Conservation (phyloP, 2,113 vertebrate species). For the Tangachromis dhanisi region DNA sequence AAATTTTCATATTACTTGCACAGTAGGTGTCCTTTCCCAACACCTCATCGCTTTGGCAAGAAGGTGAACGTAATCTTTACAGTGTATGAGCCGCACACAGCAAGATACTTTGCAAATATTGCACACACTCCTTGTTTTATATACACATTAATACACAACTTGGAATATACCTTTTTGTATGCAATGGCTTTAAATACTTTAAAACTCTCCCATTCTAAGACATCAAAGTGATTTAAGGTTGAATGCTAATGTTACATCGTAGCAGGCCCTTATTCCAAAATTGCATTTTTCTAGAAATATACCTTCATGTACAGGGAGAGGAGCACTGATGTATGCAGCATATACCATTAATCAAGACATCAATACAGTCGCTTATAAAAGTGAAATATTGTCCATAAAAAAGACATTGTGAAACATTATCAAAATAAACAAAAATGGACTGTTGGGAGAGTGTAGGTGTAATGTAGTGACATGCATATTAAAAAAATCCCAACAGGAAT, state of each 20-base stretch:
- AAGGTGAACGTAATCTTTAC: slow-evolving; percentile 75
- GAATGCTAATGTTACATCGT: slow-evolving; percentile 53
- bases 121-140: slow-evolving; percentile 78
- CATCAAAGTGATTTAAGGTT: slow-evolving; percentile 66
- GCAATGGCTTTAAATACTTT: slow-evolving; percentile 59
- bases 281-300: slow-evolving; percentile 72
- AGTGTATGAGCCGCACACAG: slow-evolving; percentile 88
- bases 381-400: slow-evolving; percentile 62
- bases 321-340: slow-evolving; percentile 64
- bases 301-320: slow-evolving; percentile 72
- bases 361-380: slow-evolving; percentile 60
- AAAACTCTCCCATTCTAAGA: slow-evolving; percentile 65
- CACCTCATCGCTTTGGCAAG: slow-evolving; percentile 89
- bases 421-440: slow-evolving; percentile 34
- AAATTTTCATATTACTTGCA: slow-evolving; percentile 85
- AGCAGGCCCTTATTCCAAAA: slow-evolving; percentile 61
- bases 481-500: slow-evolving; percentile 32
- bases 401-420: slow-evolving; percentile 34
- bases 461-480: slow-evolving; percentile 48
- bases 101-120: slow-evolving; percentile 89
- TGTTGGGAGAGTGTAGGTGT: neutral
- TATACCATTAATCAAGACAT: slow-evolving; percentile 57
- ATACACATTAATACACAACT: slow-evolving; percentile 85
- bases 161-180: slow-evolving; percentile 61
- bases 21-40: slow-evolving; percentile 75